Evolutionary conservation across 2,888 invertebrate genomes (phyloP).

Genomic region (Leucophenga montana): DNA sequence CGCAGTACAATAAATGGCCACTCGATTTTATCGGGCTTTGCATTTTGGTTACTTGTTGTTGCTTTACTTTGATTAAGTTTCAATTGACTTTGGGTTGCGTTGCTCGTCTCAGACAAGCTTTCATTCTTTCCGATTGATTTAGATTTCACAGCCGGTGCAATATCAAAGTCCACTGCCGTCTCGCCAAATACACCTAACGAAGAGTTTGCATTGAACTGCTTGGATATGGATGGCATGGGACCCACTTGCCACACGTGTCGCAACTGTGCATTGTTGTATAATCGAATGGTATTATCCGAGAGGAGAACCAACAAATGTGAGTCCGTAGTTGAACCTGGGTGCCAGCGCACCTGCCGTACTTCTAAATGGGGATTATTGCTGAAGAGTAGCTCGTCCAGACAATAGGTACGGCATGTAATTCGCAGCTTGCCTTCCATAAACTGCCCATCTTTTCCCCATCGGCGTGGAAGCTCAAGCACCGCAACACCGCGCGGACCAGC

Average conservation of each 20-base stretch:
- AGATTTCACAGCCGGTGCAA: constrained; percentile 75
- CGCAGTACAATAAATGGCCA: constrained; percentile 87
- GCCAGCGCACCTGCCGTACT: constrained; percentile 86
- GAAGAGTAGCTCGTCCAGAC: constrained; percentile 83
- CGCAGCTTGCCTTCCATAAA: constrained; percentile 79
- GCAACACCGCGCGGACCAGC: constrained; percentile 80
- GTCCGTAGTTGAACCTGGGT: constrained; percentile 85
- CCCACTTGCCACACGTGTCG: constrained; percentile 75
- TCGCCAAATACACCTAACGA: constrained; percentile 80
- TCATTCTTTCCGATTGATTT: background rate
- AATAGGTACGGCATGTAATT: constrained; percentile 76
- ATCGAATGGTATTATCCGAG: constrained; percentile 88
- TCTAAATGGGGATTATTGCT: constrained; percentile 80
- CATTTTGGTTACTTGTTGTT: background rate
- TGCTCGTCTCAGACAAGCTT: background rate
- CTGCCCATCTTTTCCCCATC: constrained; percentile 79
- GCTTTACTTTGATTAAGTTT: constrained; percentile 18
- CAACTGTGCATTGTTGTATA: constrained; percentile 71
- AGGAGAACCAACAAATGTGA: constrained; percentile 86
- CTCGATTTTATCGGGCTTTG: constrained; percentile 70
- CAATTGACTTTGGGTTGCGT: background rate
- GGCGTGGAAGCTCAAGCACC: constrained; percentile 80
- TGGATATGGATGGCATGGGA: constrained; percentile 62
- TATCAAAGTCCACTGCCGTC: constrained; percentile 89
- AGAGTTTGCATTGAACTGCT: constrained; percentile 46